Base-by-base conservation (phyloP, 2,888 invertebrate species). In the Orgyia antiqua region DNA sequence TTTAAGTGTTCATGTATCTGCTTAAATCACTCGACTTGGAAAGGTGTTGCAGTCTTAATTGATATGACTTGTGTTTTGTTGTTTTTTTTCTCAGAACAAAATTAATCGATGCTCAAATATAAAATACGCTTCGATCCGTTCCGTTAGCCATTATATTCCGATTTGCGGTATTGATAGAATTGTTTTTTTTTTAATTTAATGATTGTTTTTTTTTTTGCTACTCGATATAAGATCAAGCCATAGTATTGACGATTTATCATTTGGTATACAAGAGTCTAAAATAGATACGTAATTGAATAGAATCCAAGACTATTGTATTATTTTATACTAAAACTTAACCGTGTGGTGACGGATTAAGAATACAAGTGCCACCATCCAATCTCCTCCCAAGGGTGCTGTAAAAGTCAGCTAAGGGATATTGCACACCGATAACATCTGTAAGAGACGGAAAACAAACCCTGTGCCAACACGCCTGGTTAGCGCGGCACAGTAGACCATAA, bases 61-160 rank as follows among this genome's bases (percentile, higher is more conserved):
- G 68, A 69, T 68, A 64, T 53, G 51, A 44, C 52, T 50, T 61
- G 58, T 67, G 60, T 64, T 68, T 70, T 69, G 54, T 59, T 51
- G 49, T 44, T 40, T 53, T 56, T 51, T 51, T 55, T 50, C 49
- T 47, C 47, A 32, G 35, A 41, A 40, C 41, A 53, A 65, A 45
- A 65, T 68, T 68, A 71, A 74, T 74, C 68, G 68, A 64, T 68
- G 64, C 42, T 50, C 63, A 66, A 69, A 68, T 60, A 64, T 51
- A 63, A 65, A 47, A 36, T 39, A 17, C 27, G 35, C 4, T 15
- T 15, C 6, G 4, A 4, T 15, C 6, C 6, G 4, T 44, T 46
- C 73, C 75, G 74, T 74, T 75, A 74, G 24, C 53, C 43, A 68
- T 71, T 71, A 62, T 66, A 46, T 53, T 56, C 36, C 44, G 58